Percentiles rank a stretch among this genome's conserved stretches.
Conservation (phyloP, 2,113 vertebrate genomes). For the Oreochromis niloticus region DNA sequence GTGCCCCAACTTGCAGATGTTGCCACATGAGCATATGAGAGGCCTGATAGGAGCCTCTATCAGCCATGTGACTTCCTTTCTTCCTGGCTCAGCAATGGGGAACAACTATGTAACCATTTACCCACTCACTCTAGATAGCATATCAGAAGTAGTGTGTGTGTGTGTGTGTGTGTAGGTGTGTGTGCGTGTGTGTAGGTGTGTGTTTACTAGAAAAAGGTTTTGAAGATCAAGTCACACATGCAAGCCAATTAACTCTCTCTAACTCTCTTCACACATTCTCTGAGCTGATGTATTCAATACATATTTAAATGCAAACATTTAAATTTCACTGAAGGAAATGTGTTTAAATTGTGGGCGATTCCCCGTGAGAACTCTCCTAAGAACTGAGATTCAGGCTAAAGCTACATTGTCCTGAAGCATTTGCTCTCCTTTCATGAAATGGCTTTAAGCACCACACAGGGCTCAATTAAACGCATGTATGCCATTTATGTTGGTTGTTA, state of each 20-base stretch:
- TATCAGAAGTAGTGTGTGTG: background rate
- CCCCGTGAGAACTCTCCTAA: background rate
- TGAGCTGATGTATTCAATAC: background rate
- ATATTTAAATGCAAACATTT: background rate
- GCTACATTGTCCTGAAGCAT: slow-evolving; percentile 23
- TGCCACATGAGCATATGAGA: slow-evolving; percentile 39
- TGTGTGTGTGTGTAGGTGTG: background rate
- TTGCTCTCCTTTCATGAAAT: slow-evolving; percentile 9
- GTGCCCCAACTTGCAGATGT: slow-evolving; percentile 15
- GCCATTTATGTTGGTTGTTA: slow-evolving; percentile 35
- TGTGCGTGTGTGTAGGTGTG: background rate
- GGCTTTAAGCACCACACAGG: slow-evolving; percentile 22
- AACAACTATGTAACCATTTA: slow-evolving; percentile 16
- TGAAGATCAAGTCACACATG: background rate
- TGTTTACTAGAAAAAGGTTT: background rate
- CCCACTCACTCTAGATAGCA: background rate
- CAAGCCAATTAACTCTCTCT: background rate
- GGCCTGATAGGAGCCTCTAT: slow-evolving; percentile 50
- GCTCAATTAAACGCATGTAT: slow-evolving; percentile 21
- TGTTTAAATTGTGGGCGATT: slow-evolving; percentile 2
- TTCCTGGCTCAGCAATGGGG: slow-evolving; percentile 5
- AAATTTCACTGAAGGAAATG: background rate
- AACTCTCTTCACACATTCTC: background rate
- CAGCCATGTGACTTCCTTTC: slow-evolving; percentile 52
- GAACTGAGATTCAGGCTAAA: background rate